phyloP scores from a whole-genome alignment of 1,140 invertebrate species.

The Cyphomyrmex costatus region DNA sequence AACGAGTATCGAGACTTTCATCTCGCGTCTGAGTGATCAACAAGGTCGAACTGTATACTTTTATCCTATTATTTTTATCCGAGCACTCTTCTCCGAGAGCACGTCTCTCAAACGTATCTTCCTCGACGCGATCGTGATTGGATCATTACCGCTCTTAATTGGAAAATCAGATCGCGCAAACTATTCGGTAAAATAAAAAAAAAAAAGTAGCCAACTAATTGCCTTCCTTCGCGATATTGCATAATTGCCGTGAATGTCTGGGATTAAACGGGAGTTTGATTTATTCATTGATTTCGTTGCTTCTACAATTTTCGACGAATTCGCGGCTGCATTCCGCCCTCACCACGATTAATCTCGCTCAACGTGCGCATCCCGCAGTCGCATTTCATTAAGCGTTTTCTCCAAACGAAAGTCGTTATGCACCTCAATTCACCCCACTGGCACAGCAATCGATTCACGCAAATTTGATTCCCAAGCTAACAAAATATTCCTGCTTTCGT shows the following conservation, averaged over 20 bases:
- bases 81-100: neutral
- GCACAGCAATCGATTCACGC: slow-evolving; percentile 43
- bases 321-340: slow-evolving; percentile 36
- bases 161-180: slow-evolving; percentile 12
- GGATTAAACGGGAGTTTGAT: slow-evolving; percentile 50
- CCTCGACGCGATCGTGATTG: slow-evolving; percentile 28
- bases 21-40: slow-evolving; percentile 34
- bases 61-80: slow-evolving; percentile 54
- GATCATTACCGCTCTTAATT: slow-evolving; percentile 27
- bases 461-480: slow-evolving; percentile 34
- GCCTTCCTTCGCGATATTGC: slow-evolving; percentile 15
- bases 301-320: slow-evolving; percentile 56
- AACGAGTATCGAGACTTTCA: slow-evolving; percentile 39
- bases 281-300: slow-evolving; percentile 43
- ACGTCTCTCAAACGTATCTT: slow-evolving; percentile 7
- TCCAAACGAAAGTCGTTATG: slow-evolving; percentile 56
- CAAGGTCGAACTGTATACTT: slow-evolving; percentile 39
- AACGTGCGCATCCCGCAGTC: slow-evolving; percentile 44
- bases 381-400: slow-evolving; percentile 62
- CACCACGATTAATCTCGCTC: slow-evolving; percentile 53
- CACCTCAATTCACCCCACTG: slow-evolving; percentile 7
- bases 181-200: neutral
- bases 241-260: slow-evolving; percentile 42
- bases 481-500: neutral
- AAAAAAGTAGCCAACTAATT: slow-evolving; percentile 32